Conservation (phyloP, 1,140 invertebrate species). For the Ridgeia piscesae region DNA sequence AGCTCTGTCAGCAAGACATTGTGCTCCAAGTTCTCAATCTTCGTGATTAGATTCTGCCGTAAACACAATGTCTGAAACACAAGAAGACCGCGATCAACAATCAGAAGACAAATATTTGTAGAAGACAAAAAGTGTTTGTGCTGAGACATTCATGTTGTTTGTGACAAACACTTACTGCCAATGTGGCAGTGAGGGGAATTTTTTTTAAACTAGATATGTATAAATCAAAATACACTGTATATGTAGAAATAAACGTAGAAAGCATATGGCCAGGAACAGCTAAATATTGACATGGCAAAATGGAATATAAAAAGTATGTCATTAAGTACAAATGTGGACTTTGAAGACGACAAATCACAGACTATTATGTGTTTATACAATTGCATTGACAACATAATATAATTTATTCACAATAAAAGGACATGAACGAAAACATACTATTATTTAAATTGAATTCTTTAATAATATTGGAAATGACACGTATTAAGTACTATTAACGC, state of each 20-base stretch:
- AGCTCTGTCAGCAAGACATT: slow-evolving; percentile 66
- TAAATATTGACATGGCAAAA: too few species aligned
- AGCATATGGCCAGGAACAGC: neutral
- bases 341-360: neutral
- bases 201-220: neutral
- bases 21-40: slow-evolving; percentile 66
- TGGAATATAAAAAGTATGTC: too few species aligned
- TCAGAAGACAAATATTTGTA: neutral
- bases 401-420: neutral
- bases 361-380: neutral
- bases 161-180: slow-evolving; percentile 7
- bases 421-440: neutral
- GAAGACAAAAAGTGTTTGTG: neutral
- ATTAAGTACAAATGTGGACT: too few species aligned
- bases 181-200: neutral
- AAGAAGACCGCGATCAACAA: slow-evolving; percentile 22
- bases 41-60: slow-evolving; percentile 92
- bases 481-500: neutral
- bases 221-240: neutral
- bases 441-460: neutral
- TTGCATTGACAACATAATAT: neutral
- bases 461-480: neutral
- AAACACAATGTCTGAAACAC: slow-evolving; percentile 73
- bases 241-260: neutral
- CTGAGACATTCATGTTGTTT: neutral